Evolutionary conservation across 2,113 vertebrate genomes (phyloP).

Genomic region (Reinhardtius hippoglossoides): DNA sequence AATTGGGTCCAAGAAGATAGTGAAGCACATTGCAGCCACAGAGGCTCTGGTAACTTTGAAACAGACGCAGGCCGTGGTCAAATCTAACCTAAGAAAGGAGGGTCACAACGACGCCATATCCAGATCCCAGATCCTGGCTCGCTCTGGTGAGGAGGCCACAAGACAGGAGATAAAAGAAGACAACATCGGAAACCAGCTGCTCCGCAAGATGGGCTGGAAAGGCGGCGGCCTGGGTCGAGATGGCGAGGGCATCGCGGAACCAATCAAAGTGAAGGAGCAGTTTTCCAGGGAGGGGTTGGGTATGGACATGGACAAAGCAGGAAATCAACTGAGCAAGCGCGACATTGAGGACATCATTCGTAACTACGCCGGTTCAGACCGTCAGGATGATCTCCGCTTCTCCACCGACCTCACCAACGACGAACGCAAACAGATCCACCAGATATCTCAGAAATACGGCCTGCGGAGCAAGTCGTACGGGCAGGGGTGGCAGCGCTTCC

Average conservation of each 20-base stretch:
- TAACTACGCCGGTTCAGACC: slow-evolving; percentile 91
- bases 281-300: slow-evolving; percentile 95
- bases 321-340: slow-evolving; percentile 89
- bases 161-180: slow-evolving; percentile 96
- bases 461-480: slow-evolving; percentile 96
- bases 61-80: slow-evolving; percentile 94
- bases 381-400: slow-evolving; percentile 95
- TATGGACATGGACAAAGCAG: slow-evolving; percentile 85
- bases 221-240: slow-evolving; percentile 93
- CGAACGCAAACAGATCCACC: slow-evolving; percentile 95
- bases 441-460: slow-evolving; percentile 92
- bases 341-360: slow-evolving; percentile 95
- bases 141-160: slow-evolving; percentile 87
- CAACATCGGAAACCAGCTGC: slow-evolving; percentile 96
- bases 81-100: slow-evolving; percentile 92
- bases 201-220: slow-evolving; percentile 98
- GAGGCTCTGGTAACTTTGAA: slow-evolving; percentile 91
- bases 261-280: slow-evolving; percentile 95
- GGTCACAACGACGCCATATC: slow-evolving; percentile 90
- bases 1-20: slow-evolving; percentile 91
- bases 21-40: slow-evolving; percentile 93
- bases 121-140: slow-evolving; percentile 91
- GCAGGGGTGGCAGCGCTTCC: slow-evolving; percentile 89
- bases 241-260: slow-evolving; percentile 94
- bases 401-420: slow-evolving; percentile 95